phyloP scores from a whole-genome alignment of 1,140 invertebrate species.

The Chironomus striatipennis region DNA sequence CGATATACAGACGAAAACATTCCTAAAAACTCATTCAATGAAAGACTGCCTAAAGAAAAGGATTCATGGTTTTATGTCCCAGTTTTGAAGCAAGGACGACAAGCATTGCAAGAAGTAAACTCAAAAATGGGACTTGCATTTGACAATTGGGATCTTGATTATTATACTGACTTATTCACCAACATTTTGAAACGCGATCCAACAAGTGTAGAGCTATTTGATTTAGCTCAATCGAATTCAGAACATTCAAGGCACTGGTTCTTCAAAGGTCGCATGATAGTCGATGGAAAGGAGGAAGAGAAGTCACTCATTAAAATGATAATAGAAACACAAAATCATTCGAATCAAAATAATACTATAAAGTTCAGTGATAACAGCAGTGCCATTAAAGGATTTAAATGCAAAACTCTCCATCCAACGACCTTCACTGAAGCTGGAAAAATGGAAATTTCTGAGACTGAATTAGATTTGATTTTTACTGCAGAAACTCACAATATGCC shows the following conservation, averaged over 20 bases:
- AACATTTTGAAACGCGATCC: slow-evolving; percentile 83
- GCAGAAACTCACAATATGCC: slow-evolving; percentile 99
- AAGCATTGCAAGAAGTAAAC: slow-evolving; percentile 77
- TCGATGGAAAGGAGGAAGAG: slow-evolving; percentile 69
- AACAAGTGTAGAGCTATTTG: slow-evolving; percentile 95
- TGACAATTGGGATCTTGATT: slow-evolving; percentile 79
- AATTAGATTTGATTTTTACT: slow-evolving; percentile 94
- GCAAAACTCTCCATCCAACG: slow-evolving; percentile 54
- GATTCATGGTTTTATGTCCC: slow-evolving; percentile 78
- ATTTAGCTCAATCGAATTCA: slow-evolving; percentile 97
- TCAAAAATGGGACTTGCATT: slow-evolving; percentile 76
- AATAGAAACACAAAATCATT: slow-evolving; percentile 73
- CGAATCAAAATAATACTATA: slow-evolving; percentile 92
- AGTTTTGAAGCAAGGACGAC: slow-evolving; percentile 61
- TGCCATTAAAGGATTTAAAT: slow-evolving; percentile 78
- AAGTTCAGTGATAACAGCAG: slow-evolving; percentile 97
- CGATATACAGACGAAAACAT: slow-evolving; percentile 57
- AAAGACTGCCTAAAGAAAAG: slow-evolving; percentile 50
- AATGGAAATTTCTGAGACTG: slow-evolving; percentile 47
- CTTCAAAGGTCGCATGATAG: slow-evolving; percentile 79
- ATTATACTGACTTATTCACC: slow-evolving; percentile 73
- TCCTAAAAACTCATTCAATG: slow-evolving; percentile 60
- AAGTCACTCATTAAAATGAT: slow-evolving; percentile 89
- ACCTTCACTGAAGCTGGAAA: slow-evolving; percentile 52
- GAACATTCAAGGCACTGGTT: slow-evolving; percentile 92